phyloP scores from a whole-genome alignment of 2,888 invertebrate species.

The Cecidostiba fungosa region DNA sequence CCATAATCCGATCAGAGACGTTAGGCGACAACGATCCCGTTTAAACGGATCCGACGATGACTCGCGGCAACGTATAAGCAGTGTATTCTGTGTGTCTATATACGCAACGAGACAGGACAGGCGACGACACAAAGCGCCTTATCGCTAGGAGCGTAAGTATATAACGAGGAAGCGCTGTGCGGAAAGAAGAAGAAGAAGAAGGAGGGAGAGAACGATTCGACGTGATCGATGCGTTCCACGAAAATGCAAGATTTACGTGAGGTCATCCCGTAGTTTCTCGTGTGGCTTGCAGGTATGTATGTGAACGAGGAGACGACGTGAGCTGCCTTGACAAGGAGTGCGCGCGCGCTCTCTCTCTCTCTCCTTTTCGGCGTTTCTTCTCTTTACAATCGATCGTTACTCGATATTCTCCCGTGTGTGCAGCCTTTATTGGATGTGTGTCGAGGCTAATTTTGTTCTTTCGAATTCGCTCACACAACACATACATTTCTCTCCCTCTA shows the following conservation, averaged over 20 bases:
- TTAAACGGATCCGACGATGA: constrained; percentile 30
- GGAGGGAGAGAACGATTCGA: constrained; percentile 16
- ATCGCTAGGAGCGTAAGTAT: constrained; percentile 28
- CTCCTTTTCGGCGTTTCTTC: not conserved
- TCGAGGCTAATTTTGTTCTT: constrained; percentile 17
- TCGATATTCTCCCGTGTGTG: not conserved
- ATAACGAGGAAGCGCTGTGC: not conserved
- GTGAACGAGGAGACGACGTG: constrained; percentile 27
- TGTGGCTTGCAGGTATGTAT: not conserved
- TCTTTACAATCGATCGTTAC: not conserved
- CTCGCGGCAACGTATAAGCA: constrained; percentile 1
- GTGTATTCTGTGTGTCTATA: not conserved
- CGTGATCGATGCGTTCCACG: constrained; percentile 39
- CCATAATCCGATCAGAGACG: constrained; percentile 29
- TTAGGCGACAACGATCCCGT: not conserved
- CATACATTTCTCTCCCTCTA: constrained; percentile 58
- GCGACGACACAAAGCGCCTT: constrained; percentile 36
- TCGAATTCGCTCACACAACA: constrained; percentile 5
- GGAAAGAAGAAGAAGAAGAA: not conserved
- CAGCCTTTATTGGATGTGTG: constrained; percentile 9
- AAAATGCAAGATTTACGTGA: constrained; percentile 53
- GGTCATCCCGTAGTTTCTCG: constrained; percentile 44
- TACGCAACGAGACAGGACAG: not conserved
- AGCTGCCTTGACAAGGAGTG: constrained; percentile 24
- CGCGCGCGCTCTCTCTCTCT: constrained; percentile 45